A percentile compares a stretch with the other conserved stretches of the same genome.
Evolutionary conservation across 2,888 invertebrate genomes (phyloP).

Genomic region (Caenorhabditis sp.): DNA sequence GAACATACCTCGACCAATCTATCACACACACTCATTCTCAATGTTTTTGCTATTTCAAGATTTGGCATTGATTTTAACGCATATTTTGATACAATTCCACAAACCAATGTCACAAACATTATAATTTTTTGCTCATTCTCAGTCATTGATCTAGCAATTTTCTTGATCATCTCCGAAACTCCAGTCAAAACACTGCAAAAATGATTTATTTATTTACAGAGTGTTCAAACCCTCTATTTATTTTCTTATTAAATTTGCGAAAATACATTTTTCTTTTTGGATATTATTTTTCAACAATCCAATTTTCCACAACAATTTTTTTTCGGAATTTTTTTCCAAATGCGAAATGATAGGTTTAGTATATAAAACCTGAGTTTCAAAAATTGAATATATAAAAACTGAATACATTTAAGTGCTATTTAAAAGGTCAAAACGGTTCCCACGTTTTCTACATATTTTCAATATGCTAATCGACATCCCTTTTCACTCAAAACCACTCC

Average conservation of each 20-base stretch:
- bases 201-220: background rate
- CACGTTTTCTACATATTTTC: background rate
- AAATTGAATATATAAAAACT: constrained; percentile 15
- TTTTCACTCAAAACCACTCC: constrained; percentile 4
- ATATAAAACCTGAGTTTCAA: background rate
- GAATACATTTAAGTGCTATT: background rate
- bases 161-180: constrained; percentile 36
- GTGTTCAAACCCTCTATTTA: background rate
- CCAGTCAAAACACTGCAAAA: constrained; percentile 30
- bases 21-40: constrained; percentile 42
- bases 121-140: constrained; percentile 36
- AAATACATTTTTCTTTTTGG: background rate
- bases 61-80: constrained; percentile 10
- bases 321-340: background rate
- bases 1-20: constrained; percentile 32
- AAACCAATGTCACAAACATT: constrained; percentile 24
- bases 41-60: constrained; percentile 9
- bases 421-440: background rate
- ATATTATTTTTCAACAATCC: constrained; percentile 20
- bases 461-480: constrained; percentile 2
- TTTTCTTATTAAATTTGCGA: constrained; percentile 1
- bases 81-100: constrained; percentile 29
- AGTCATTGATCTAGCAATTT: constrained; percentile 34
- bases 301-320: constrained; percentile 24
- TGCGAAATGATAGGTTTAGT: too few relatives aligned